Evolutionary conservation across 2,797 vertebrate species (phyloP), one percentile per base, ranked within the genome.

Genomic region (Myotis myotis): DNA sequence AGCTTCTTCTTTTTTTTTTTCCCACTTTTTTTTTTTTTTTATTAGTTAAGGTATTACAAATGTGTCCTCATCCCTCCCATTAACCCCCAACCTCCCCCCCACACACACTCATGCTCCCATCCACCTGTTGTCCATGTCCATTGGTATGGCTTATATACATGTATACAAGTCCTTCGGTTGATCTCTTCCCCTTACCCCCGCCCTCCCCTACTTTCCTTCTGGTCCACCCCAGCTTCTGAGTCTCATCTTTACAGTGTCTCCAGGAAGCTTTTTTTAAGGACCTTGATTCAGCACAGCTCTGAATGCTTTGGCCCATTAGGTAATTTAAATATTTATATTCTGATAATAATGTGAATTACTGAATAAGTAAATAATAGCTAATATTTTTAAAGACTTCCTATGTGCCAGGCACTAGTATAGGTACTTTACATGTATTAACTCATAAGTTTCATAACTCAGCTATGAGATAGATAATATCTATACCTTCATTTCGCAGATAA

Each of bases 241-340:
- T 62, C 28, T 44, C 80, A 93, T 78, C 83, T 94, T 94, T 87
- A 51, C 64, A 62, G 8, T 89, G 72, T 93, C 74, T 95, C 92
- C 76, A 93, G 81, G 72, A 47, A 92, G 49, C 2, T 28, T 82
- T 87, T 64, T 64, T n/a, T 57, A 0, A 87, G n/a, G 49, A 44
- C 22, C 41, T 60, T 82, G n/a, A 84, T 51, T 86, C 41, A 94
- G 28, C 41, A 86, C 8, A 86, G n/a, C 20, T 91, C 36, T 95
- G 51, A 92, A 89, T 92, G 60, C 30, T 80, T 92, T 88, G 78
- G 70, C 28, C 41, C 28, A 68, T 3, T 83, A 93, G 33, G 55
- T 84, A 64, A 93, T 87, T 96, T 89, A 93, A 94, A 93, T 87
- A 91, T 80, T 93, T 95, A 71, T 94, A 84, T 75, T 70, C 49